Evolutionary conservation across 1,140 invertebrate genomes (phyloP), one percentile per base, ranked within the genome.

Genomic region (Drosophila obscura): DNA sequence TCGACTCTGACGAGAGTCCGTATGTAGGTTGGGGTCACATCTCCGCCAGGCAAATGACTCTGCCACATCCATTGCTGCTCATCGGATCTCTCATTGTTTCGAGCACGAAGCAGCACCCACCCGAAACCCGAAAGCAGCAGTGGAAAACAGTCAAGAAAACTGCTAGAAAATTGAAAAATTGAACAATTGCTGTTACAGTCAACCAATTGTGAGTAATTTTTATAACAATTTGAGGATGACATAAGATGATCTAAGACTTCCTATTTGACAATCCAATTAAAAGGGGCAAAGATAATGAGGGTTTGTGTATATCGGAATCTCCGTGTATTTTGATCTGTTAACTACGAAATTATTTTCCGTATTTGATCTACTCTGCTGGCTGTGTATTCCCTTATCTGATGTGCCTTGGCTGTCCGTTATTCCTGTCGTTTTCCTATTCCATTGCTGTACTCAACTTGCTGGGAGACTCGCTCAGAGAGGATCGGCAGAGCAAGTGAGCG

Each of bases 11-110:
- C 64, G 63, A 59, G 58, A 45, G 35, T 59, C 53, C 67, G 53
- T 72, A 87, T 87, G 75, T 87, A 83, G 82, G 82, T 87, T 87
- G 82, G 82, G 82, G 82, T 87, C 82, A 88, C 75, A 87, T 82
- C 74, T 82, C 80, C 83, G 73, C 62, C 59, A 62, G 43, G 68
- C 65, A 71, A 71, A 31, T 75, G 77, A 78, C 77, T 72, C 50
- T 63, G 82, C 73, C 79, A 67, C 60, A 57, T 62, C 74, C 60
- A 57, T 65, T 71, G 46, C 22, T 11, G 63, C 45, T 19, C 15
- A n/a, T 13, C 35, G 11, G 35, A 39, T 41, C 71, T 35, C 73
- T 66, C 73, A 67, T 76, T 68, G 73, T 74, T 74, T 46, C 24
- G 31, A 48, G 71, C 69, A 72, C 67, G 56, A 72, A 73, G 56